Evolutionary conservation across 2,113 vertebrate genomes (phyloP), one percentile per base, ranked within the genome.

Genomic region (Chaetodon auriga): DNA sequence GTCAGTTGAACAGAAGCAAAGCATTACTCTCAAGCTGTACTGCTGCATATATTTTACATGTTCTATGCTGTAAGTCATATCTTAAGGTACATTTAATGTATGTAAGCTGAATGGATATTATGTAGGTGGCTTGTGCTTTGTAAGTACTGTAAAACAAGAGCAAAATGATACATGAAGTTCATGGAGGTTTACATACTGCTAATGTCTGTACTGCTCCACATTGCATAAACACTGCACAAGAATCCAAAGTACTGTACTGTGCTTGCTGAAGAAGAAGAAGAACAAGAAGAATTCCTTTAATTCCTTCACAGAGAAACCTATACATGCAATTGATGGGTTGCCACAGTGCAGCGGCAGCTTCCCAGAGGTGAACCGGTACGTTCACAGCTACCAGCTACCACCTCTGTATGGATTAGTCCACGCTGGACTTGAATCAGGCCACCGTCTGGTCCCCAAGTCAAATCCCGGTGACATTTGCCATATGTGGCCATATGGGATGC

Each of bases 1-100:
- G 25, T 30, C 65, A 75, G n/a, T 82, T 79, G 6, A 74, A 78
- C 35, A 7, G 58, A 68, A 53, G 51, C 54, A 63, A 65, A 78
- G 58, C 38, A n/a, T 78, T 73, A 49, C 49, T 64, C 53, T 35
- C 6, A 16, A 68, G 16, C 48, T 71, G 66, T 15, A 55, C 51
- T 43, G n/a, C 68, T 70, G 57, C 68, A 54, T 69, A 61, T 72
- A 63, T 64, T 80, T 57, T 41, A 35, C 61, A 77, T 49, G 3
- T 30, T 30, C 30, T 16, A 80, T 68, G 18, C 14, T 68, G 54
- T 60, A n/a, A 49, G 5, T 61, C 1, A 9, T n/a, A 63, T 35
- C 60, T 72, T 46, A 14, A 70, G 35, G 30, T 36, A 45, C 14
- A 48, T 21, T 73, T 16, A 55, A 49, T 68, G 14, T 48, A 25